phyloP scores from a whole-genome alignment of 2,888 invertebrate genomes.

The Craniophora ligustri region DNA sequence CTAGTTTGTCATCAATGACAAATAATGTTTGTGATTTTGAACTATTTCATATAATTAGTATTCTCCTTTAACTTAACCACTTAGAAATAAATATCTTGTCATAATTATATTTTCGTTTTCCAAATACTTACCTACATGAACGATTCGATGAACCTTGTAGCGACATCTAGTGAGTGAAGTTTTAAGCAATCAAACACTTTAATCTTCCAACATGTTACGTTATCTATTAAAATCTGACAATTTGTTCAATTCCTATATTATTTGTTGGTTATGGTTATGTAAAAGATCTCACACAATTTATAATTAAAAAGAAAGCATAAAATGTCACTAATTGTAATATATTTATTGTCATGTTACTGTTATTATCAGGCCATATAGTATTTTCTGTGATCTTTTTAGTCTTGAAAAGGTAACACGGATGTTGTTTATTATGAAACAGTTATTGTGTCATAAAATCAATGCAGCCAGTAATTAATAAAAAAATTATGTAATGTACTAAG shows the following conservation, averaged over 20 bases:
- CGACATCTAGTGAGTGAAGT: constrained; percentile 50
- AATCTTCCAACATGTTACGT: background rate
- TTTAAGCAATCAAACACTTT: constrained; percentile 24
- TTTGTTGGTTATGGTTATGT: constrained; percentile 18
- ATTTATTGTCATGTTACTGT: constrained; percentile 38
- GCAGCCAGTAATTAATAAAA: constrained; percentile 36
- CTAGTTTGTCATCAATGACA: constrained; percentile 50
- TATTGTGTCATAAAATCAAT: constrained; percentile 53
- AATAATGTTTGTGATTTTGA: constrained; percentile 64
- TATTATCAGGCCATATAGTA: constrained; percentile 57
- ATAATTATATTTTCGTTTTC: constrained; percentile 27
- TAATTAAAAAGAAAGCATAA: constrained; percentile 17
- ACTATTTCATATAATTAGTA: constrained; percentile 46
- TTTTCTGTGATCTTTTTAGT: constrained; percentile 65
- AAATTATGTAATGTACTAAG: constrained; percentile 5
- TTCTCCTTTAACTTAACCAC: constrained; percentile 39
- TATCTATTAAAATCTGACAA: background rate
- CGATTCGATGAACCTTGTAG: constrained; percentile 26
- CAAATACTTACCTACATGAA: constrained; percentile 18
- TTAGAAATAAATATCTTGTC: constrained; percentile 31
- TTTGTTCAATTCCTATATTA: constrained; percentile 13
- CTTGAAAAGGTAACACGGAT: constrained; percentile 45
- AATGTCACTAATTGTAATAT: constrained; percentile 36
- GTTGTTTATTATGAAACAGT: constrained; percentile 36
- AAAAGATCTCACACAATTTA: constrained; percentile 48